phyloP scores from a whole-genome alignment of 2,888 invertebrate species.

The Hypomecis punctinalis region DNA sequence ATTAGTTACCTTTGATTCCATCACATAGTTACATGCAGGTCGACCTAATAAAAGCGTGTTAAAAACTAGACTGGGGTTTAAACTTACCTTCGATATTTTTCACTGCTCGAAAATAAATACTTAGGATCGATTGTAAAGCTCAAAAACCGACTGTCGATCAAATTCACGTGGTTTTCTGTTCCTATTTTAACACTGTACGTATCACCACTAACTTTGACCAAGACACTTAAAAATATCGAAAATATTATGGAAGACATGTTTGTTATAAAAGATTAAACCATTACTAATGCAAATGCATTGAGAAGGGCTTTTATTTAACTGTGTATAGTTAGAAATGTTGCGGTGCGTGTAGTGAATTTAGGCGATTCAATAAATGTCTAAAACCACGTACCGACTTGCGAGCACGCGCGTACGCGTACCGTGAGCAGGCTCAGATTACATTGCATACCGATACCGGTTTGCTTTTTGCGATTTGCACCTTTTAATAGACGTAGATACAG shows the following conservation, averaged over 20 bases:
- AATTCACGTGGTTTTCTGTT: constrained; percentile 86
- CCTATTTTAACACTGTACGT: constrained; percentile 85
- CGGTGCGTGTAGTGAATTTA: constrained; percentile 36
- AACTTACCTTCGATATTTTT: constrained; percentile 63
- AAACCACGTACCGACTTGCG: too few relatives aligned
- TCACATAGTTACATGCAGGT: too few relatives aligned
- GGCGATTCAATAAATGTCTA: constrained; percentile 19
- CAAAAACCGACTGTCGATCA: constrained; percentile 88
- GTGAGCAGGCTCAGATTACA: too few relatives aligned
- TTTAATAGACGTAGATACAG: too few relatives aligned
- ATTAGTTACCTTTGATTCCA: too few relatives aligned
- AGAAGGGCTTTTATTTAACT: constrained; percentile 49
- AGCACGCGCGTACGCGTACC: too few relatives aligned
- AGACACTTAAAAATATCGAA: constrained; percentile 37
- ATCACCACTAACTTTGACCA: constrained; percentile 53
- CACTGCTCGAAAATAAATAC: constrained; percentile 78
- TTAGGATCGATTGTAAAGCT: constrained; percentile 90
- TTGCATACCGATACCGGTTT: too few relatives aligned
- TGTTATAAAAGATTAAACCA: constrained; percentile 4
- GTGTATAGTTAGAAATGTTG: constrained; percentile 43
- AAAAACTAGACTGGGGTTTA: too few relatives aligned
- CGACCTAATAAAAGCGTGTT: too few relatives aligned
- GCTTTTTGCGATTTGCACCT: too few relatives aligned
- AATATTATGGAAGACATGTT: constrained; percentile 28
- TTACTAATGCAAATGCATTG: not conserved